Evolutionary conservation across 2,888 invertebrate species (phyloP).

Genomic region (Rhodophaea formosa): DNA sequence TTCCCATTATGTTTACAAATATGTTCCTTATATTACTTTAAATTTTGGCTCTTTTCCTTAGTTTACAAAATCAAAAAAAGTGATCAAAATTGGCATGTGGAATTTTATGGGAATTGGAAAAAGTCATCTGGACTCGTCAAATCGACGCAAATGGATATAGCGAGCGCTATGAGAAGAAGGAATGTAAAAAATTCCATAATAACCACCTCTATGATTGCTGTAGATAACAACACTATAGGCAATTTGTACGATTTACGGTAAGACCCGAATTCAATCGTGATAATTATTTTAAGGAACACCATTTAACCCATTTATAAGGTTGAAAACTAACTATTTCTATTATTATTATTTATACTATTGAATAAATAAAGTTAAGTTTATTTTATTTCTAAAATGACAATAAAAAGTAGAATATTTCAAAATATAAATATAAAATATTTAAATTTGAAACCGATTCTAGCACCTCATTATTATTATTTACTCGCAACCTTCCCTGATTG

Average conservation of each 20-base stretch:
- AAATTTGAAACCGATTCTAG: no score
- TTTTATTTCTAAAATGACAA: no score
- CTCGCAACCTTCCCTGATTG: no score
- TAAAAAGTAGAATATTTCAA: no score
- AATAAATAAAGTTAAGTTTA: no score
- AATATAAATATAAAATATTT: no score
- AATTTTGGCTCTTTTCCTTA: background rate
- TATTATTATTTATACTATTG: no score
- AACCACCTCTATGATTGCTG: background rate
- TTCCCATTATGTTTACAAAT: no score
- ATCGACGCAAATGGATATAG: background rate
- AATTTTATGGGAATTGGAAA: slow-evolving; percentile 2
- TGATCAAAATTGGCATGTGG: background rate
- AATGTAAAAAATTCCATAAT: background rate
- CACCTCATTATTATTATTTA: no score
- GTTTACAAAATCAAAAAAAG: slow-evolving; percentile 9
- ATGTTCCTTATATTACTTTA: background rate
- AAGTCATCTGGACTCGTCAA: background rate
- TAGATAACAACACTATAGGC: slow-evolving; percentile 17
- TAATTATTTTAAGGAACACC: no score
- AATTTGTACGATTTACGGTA: slow-evolving; percentile 40
- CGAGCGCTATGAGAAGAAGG: slow-evolving; percentile 4
- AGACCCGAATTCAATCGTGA: slow-evolving; percentile 10
- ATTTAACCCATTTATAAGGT: no score
- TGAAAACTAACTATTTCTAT: no score